Percentiles rank a stretch among this genome's conserved stretches.
phyloP scores from a whole-genome alignment of 2,113 vertebrate genomes.

The Chunga burmeisteri region DNA sequence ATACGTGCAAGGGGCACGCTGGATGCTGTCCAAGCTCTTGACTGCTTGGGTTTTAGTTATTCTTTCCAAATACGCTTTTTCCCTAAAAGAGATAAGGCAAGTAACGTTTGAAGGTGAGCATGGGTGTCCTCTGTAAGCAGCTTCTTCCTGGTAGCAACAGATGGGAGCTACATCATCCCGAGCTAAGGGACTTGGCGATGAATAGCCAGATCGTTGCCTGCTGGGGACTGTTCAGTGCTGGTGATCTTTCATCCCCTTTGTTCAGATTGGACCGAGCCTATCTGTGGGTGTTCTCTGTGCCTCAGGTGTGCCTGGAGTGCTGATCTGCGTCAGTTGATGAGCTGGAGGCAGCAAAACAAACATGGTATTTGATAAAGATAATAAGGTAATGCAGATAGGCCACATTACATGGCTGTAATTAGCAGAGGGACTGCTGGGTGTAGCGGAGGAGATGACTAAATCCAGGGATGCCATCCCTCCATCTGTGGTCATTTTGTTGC shows the following conservation, averaged over 20 bases:
- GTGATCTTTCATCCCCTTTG: background rate
- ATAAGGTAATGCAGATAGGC: background rate
- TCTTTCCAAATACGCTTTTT: background rate
- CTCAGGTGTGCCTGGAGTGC: background rate
- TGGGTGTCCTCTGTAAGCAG: background rate
- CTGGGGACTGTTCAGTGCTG: background rate
- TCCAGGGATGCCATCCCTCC: background rate
- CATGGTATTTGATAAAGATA: background rate
- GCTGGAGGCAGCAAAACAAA: background rate
- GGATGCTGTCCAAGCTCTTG: background rate
- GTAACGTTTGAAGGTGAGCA: accelerated
- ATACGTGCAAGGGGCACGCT: accelerated
- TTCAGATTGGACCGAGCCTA: background rate
- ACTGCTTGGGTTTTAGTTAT: background rate
- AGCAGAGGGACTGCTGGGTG: background rate
- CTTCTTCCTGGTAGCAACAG: background rate
- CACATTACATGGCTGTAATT: background rate
- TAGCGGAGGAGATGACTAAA: background rate
- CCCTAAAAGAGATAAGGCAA: background rate
- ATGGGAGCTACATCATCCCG: background rate
- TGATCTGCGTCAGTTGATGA: background rate
- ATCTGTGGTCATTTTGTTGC: background rate
- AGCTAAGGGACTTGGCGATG: background rate
- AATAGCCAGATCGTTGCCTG: background rate
- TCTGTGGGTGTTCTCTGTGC: background rate